Conservation (phyloP, 2,888 invertebrate species). For the Phortica magna region DNA sequence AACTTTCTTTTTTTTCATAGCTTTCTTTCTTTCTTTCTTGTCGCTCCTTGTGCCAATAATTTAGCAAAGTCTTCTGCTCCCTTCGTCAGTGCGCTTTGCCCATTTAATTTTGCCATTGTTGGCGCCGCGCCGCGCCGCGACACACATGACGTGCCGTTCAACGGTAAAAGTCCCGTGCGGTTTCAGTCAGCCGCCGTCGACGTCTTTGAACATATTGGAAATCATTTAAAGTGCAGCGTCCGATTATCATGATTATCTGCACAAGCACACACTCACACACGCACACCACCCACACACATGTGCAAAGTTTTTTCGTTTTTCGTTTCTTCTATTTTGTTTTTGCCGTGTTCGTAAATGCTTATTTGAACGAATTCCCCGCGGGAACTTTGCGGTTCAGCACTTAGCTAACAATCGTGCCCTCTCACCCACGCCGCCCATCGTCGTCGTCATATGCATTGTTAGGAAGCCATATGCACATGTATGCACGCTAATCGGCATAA, state of each 20-base stretch:
- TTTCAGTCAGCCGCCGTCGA: background rate
- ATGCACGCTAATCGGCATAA: constrained; percentile 36
- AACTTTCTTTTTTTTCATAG: constrained; percentile 3
- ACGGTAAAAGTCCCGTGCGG: background rate
- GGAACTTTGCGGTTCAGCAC: constrained; percentile 47
- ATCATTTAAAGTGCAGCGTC: constrained; percentile 70
- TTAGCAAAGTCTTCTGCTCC: constrained; percentile 23
- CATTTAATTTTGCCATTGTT: constrained; percentile 60
- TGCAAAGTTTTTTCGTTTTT: background rate
- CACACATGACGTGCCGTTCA: constrained; percentile 23
- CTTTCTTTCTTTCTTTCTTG: background rate
- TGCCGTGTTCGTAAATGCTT: constrained; percentile 52
- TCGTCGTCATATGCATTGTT: background rate
- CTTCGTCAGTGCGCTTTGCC: constrained; percentile 55
- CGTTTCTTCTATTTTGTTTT: background rate
- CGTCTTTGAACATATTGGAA: constrained; percentile 60
- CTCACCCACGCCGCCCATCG: background rate
- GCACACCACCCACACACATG: background rate
- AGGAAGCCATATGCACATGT: constrained; percentile 67
- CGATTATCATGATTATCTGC: constrained; percentile 72
- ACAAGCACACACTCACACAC: background rate
- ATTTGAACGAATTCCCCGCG: constrained; percentile 59
- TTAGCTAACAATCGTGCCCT: background rate
- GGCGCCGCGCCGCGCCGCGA: constrained; percentile 36
- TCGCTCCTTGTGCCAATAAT: constrained; percentile 16